phyloP scores from a whole-genome alignment of 1,140 invertebrate species.

The Drosophila repletoides region DNA sequence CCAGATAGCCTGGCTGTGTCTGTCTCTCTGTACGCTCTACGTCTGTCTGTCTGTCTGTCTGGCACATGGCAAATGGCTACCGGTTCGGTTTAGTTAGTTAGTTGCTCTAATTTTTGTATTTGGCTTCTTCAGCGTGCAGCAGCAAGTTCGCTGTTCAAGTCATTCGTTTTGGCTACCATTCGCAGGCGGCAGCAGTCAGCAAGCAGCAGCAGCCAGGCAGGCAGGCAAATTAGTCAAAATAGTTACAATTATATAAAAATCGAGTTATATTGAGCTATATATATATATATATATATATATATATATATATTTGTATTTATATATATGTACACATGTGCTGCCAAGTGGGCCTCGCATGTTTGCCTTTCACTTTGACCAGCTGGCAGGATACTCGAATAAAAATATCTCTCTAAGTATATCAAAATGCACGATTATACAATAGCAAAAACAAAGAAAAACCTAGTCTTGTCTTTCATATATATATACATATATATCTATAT shows the following conservation, averaged over 20 bases:
- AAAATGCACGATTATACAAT: constrained; percentile 61
- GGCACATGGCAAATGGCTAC: constrained; percentile 44
- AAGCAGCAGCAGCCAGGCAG: too few relatives aligned
- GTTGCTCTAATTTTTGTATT: constrained; percentile 32
- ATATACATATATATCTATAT: constrained; percentile 1
- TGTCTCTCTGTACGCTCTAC: constrained; percentile 19
- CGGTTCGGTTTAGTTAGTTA: constrained; percentile 35
- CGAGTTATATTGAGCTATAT: constrained; percentile 46
- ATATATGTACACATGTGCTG: constrained; percentile 18
- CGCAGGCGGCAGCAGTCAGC: too few relatives aligned
- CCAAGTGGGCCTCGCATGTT: constrained; percentile 72
- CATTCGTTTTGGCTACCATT: constrained; percentile 19
- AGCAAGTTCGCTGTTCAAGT: constrained; percentile 25
- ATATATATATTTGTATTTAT: too few relatives aligned
- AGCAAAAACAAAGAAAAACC: constrained; percentile 15
- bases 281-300: constrained; percentile 1
- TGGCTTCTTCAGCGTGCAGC: constrained; percentile 17
- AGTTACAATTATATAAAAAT: constrained; percentile 72
- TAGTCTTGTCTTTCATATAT: not conserved
- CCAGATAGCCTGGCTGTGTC: constrained; percentile 18
- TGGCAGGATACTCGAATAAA: constrained; percentile 55
- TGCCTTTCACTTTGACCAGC: constrained; percentile 69
- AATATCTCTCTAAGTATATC: constrained; percentile 13
- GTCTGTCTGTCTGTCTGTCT: constrained; percentile 3
- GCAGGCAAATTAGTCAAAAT: constrained; percentile 70